Evolutionary conservation across 2,797 vertebrate species (phyloP).

Genomic region (Cryptoprocta ferox): DNA sequence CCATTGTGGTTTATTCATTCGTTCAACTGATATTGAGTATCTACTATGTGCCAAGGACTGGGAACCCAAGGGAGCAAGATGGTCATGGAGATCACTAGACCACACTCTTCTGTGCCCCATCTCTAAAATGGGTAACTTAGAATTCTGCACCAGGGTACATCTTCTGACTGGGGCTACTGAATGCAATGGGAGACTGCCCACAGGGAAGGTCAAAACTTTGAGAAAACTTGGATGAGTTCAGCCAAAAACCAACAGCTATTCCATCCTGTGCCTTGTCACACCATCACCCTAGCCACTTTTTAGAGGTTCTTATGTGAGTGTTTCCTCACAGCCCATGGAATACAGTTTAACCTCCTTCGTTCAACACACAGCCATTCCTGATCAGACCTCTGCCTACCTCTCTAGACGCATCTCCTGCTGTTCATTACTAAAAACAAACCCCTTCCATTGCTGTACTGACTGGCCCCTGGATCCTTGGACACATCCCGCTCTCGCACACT

Average conservation of each 20-base stretch:
- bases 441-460: rapidly evolving
- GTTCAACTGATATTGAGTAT: not conserved
- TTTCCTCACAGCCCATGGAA: not conserved
- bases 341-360: not conserved
- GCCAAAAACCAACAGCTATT: not conserved
- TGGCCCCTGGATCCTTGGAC: not conserved
- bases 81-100: not conserved
- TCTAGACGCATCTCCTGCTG: not conserved
- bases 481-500: rapidly evolving
- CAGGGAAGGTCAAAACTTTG: not conserved
- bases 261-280: no score
- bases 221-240: not conserved
- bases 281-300: not conserved
- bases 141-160: not conserved
- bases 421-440: not conserved
- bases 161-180: not conserved
- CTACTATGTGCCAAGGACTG: not conserved
- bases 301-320: not conserved
- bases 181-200: not conserved
- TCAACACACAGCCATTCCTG: not conserved
- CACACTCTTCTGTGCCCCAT: not conserved
- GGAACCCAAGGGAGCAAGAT: not conserved
- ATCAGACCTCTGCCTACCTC: not conserved
- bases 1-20: not conserved
- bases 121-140: not conserved